A percentile compares a stretch with the other conserved stretches of the same genome.
These are phyloP conservation scores for Pachypsylla venusta DNA, from an alignment of 1,140 invertebrate species.

Conservation along the genomic window DNA sequence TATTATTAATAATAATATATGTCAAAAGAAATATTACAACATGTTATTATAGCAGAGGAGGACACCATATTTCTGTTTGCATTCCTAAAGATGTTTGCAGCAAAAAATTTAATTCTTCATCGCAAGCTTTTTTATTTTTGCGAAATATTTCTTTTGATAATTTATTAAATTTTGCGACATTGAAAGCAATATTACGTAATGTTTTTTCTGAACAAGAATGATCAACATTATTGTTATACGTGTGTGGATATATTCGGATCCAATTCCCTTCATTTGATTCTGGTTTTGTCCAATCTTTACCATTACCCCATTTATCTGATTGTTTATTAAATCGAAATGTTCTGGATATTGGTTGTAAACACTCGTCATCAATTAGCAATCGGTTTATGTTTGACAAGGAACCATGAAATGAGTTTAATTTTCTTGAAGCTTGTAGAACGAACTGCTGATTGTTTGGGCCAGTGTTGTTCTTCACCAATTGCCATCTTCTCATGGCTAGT, in stretches of 20 bases:
- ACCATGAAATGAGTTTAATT: slow-evolving; percentile 22
- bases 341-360: slow-evolving; percentile 10
- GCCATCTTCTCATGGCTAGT: not conserved
- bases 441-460: slow-evolving; percentile 11
- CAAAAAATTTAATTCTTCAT: not conserved
- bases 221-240: not conserved
- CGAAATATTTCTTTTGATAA: not conserved
- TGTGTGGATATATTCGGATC: slow-evolving; percentile 41
- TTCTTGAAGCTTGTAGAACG: slow-evolving; percentile 23
- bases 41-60: no score
- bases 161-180: slow-evolving; percentile 2
- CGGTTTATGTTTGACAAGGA: slow-evolving; percentile 26
- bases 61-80: not conserved
- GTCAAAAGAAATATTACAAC: no score
- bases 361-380: slow-evolving; percentile 16
- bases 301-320: slow-evolving; percentile 39
- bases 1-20: no score
- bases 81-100: not conserved
- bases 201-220: not conserved
- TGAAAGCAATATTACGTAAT: slow-evolving; percentile 3
- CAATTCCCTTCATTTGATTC: slow-evolving; percentile 41
- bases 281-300: slow-evolving; percentile 39
- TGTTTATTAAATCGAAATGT: slow-evolving; percentile 22
- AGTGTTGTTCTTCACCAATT: not conserved
- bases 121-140: not conserved